Evolutionary conservation across 2,797 vertebrate genomes (phyloP).

Genomic region (Pagetopsis macropterus): DNA sequence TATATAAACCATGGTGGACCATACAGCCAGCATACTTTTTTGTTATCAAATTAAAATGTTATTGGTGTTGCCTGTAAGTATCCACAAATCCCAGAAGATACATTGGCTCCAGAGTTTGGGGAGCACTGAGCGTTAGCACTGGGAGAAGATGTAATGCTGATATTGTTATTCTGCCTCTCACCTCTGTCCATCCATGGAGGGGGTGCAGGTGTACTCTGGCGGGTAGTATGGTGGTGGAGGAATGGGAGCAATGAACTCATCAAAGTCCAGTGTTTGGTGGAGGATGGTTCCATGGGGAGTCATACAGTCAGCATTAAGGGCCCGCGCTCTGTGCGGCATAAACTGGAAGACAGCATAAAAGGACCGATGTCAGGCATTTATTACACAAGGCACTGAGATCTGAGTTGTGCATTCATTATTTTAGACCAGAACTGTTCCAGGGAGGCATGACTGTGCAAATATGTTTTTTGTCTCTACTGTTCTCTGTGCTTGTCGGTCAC

Average conservation of each 20-base stretch:
- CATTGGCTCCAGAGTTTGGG: not conserved
- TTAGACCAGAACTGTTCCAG: conserved; percentile 3
- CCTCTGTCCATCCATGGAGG: conserved; percentile 92
- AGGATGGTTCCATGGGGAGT: conserved; percentile 92
- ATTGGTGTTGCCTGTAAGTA: not conserved
- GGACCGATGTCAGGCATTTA: conserved; percentile 21
- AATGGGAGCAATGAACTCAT: conserved; percentile 96
- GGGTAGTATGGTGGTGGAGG: conserved; percentile 98
- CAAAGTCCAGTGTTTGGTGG: conserved; percentile 95
- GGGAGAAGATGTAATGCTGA: conserved; percentile 18
- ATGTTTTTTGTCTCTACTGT: not conserved
- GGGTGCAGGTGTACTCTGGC: conserved; percentile 95
- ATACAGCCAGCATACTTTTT: not conserved
- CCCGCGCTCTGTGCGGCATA: conserved; percentile 90
- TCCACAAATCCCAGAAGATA: conserved; percentile 5
- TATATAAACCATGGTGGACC: not conserved
- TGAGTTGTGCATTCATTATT: conserved; percentile 20
- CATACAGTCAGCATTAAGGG: conserved; percentile 90
- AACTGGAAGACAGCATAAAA: conserved; percentile 85
- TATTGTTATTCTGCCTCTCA: conserved; percentile 63
- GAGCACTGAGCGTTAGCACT: conserved; percentile 1
- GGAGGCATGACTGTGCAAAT: not conserved
- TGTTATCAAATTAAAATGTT: conserved; percentile 1
- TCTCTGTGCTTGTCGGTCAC: conserved; percentile 9
- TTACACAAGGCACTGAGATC: not conserved